These are phyloP conservation scores for Caenorhabditis zanzibari DNA, from an alignment of 2,888 invertebrate genomes.

Conservation along the genomic window DNA sequence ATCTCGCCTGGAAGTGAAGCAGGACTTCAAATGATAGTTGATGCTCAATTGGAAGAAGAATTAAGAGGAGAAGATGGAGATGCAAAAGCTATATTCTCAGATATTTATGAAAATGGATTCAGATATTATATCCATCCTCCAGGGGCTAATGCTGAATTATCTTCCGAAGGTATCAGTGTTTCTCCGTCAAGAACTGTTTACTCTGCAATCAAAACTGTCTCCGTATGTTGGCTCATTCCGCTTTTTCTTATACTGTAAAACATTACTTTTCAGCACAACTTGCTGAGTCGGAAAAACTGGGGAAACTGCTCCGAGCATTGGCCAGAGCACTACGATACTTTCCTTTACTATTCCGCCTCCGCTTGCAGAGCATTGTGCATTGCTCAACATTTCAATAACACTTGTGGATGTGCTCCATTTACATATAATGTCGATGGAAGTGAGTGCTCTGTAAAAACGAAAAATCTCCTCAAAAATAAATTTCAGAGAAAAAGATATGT, in stretches of 20 bases:
- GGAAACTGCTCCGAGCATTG: conserved; percentile 72
- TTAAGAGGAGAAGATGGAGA: conserved; percentile 61
- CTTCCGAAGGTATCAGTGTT: conserved; percentile 81
- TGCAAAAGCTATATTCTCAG: conserved; percentile 69
- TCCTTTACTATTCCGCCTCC: conserved; percentile 62
- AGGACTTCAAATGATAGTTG: conserved; percentile 76
- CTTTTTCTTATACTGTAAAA: conserved; percentile 6
- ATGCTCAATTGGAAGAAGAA: conserved; percentile 76
- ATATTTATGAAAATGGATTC: conserved; percentile 79
- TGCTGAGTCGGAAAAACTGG: conserved; percentile 66
- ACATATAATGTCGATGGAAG: conserved; percentile 73
- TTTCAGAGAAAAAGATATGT: conserved; percentile 66
- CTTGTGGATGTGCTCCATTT: conserved; percentile 73
- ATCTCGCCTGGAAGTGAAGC: conserved; percentile 77
- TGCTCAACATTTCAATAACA: conserved; percentile 67
- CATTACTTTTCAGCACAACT: conserved; percentile 64
- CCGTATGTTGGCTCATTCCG: conserved; percentile 53
- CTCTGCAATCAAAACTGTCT: conserved; percentile 75
- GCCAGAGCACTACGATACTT: conserved; percentile 61
- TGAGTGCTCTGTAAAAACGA: conserved; percentile 49
- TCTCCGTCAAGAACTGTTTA: conserved; percentile 77
- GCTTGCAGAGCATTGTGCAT: conserved; percentile 69
- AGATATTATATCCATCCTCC: conserved; percentile 78
- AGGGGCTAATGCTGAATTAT: conserved; percentile 71
- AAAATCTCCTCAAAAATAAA: background rate